Evolutionary conservation across 1,140 invertebrate species (phyloP).

Genomic region (Brachionus angularis): DNA sequence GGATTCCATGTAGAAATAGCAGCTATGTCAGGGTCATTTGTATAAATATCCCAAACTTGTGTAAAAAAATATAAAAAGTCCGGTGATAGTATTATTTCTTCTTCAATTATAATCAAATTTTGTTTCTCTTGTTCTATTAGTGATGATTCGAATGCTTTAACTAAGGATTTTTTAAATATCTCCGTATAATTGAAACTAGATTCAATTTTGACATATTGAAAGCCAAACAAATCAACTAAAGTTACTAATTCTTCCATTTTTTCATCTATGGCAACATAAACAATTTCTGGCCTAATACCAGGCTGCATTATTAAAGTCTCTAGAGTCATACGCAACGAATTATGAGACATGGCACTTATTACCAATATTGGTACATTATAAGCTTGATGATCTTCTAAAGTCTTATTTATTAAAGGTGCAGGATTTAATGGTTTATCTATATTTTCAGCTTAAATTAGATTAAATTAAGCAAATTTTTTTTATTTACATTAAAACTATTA

Average conservation of each 20-base stretch:
- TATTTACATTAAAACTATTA: neutral
- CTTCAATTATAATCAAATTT: slow-evolving; percentile 57
- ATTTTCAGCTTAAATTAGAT: slow-evolving; percentile 51
- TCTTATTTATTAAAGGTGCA: slow-evolving; percentile 56
- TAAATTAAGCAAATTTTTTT: slow-evolving; percentile 1
- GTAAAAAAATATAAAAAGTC: slow-evolving; percentile 61
- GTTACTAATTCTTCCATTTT: slow-evolving; percentile 52
- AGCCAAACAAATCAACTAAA: slow-evolving; percentile 54
- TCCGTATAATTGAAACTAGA: slow-evolving; percentile 49
- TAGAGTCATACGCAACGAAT: slow-evolving; percentile 57
- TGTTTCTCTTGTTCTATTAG: neutral
- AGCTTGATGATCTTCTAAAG: slow-evolving; percentile 55
- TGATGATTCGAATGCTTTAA: slow-evolving; percentile 46
- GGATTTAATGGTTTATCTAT: slow-evolving; percentile 58
- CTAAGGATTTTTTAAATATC: slow-evolving; percentile 45
- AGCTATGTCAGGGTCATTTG: slow-evolving; percentile 55
- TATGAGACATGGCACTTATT: slow-evolving; percentile 56
- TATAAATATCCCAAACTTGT: slow-evolving; percentile 53
- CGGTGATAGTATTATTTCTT: slow-evolving; percentile 59
- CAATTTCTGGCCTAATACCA: slow-evolving; percentile 56
- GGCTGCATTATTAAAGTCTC: slow-evolving; percentile 61
- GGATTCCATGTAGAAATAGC: slow-evolving; percentile 60
- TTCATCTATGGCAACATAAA: slow-evolving; percentile 55
- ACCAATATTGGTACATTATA: slow-evolving; percentile 60
- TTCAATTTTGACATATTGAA: slow-evolving; percentile 48